Evolutionary conservation across 2,113 vertebrate species (phyloP).

Genomic region (Anhinga anhinga): DNA sequence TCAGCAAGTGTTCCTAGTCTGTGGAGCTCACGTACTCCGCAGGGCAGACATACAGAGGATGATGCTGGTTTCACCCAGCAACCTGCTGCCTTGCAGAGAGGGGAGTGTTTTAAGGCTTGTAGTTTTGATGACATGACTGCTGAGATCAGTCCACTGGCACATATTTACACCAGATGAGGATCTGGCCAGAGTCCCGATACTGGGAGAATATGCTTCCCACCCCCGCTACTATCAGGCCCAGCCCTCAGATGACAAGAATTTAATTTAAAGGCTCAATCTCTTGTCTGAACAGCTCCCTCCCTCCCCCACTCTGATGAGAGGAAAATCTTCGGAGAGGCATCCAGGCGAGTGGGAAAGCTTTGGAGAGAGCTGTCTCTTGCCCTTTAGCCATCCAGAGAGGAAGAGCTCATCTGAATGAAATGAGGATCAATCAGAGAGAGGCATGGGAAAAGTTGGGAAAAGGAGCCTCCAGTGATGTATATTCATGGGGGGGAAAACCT

Average conservation of each 20-base stretch:
- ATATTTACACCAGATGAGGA: background rate
- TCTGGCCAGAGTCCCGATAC: slow-evolving; percentile 3
- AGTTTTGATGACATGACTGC: background rate
- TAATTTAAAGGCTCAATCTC: slow-evolving; percentile 66
- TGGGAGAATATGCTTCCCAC: slow-evolving; percentile 44
- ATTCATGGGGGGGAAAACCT: slow-evolving; percentile 66
- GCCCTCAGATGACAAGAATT: slow-evolving; percentile 64
- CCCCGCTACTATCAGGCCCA: slow-evolving; percentile 54
- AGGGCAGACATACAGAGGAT: background rate
- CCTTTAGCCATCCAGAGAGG: slow-evolving; percentile 65
- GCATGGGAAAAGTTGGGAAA: slow-evolving; percentile 66
- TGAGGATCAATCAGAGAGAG: slow-evolving; percentile 62
- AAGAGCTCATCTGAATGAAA: slow-evolving; percentile 68
- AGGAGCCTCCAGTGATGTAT: slow-evolving; percentile 70
- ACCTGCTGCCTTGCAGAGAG: background rate
- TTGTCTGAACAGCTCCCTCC: slow-evolving; percentile 70
- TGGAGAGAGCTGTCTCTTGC: slow-evolving; percentile 62
- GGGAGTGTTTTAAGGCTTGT: background rate
- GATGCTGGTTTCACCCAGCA: background rate
- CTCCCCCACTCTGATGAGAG: slow-evolving; percentile 55
- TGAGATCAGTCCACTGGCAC: background rate
- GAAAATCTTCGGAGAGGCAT: slow-evolving; percentile 49
- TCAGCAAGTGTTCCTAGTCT: background rate
- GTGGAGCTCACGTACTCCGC: background rate
- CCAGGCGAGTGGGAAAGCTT: slow-evolving; percentile 66